phyloP scores from a whole-genome alignment of 1,140 invertebrate species.

The Thaumetopoea pityocampa region DNA sequence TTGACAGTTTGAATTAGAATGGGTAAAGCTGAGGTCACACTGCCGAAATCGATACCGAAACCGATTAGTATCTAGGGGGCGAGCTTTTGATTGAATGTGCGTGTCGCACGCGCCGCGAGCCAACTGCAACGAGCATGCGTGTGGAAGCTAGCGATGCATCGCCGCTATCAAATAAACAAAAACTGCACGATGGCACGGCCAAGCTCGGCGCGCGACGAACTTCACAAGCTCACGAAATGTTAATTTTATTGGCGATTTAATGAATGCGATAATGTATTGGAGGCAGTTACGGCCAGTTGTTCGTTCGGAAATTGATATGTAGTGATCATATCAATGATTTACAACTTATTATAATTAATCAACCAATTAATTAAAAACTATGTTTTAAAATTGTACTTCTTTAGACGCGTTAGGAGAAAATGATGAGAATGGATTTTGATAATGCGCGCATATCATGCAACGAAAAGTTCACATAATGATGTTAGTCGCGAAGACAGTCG shows the following conservation, averaged over 20 bases:
- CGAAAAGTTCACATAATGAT: too few relatives aligned
- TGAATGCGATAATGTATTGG: conserved; percentile 36
- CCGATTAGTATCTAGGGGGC: conserved; percentile 12
- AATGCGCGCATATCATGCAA: too few relatives aligned
- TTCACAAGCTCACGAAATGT: conserved; percentile 25
- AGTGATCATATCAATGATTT: conserved; percentile 2
- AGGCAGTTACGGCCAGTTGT: conserved; percentile 16
- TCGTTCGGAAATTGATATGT: conserved; percentile 5
- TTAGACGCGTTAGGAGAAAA: too few relatives aligned
- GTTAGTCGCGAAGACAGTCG: too few relatives aligned
- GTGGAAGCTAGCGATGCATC: conserved; percentile 56
- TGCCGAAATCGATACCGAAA: conserved; percentile 16
- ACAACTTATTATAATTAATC: neutral
- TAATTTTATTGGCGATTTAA: conserved; percentile 41
- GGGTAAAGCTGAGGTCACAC: conserved; percentile 26
- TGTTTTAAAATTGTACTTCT: too few relatives aligned
- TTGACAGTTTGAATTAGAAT: conserved; percentile 14
- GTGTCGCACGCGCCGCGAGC: conserved; percentile 53
- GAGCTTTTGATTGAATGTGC: conserved; percentile 36
- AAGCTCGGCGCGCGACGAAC: conserved; percentile 41
- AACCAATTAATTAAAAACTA: too few relatives aligned
- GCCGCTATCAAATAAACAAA: conserved; percentile 64
- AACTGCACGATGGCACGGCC: conserved; percentile 43
- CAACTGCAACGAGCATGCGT: conserved; percentile 50
- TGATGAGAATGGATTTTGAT: too few relatives aligned